Percentiles rank a stretch among this genome's conserved stretches.
These are phyloP conservation scores for Mythimna pallens DNA, from an alignment of 2,888 invertebrate species.

Conservation along the genomic window DNA sequence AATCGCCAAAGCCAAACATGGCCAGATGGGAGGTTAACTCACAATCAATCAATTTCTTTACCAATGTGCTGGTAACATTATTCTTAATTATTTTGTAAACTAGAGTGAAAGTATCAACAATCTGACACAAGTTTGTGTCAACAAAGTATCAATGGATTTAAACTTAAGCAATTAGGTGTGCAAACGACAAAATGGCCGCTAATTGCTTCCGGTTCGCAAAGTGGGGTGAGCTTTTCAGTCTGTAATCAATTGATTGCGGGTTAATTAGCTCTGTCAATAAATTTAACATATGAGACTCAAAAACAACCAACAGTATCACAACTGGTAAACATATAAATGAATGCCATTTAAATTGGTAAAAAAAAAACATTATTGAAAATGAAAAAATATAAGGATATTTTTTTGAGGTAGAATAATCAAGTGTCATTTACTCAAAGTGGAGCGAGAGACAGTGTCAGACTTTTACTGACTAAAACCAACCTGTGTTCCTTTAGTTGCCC, in stretches of 20 bases:
- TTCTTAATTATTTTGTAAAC: background rate
- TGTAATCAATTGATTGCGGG: background rate
- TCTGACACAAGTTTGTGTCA: constrained; percentile 12
- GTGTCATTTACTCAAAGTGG: too few relatives aligned
- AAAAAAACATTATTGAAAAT: too few relatives aligned
- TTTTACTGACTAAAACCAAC: too few relatives aligned
- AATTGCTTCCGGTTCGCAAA: constrained; percentile 7
- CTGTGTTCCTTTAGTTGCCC: too few relatives aligned
- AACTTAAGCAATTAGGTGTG: constrained; percentile 34
- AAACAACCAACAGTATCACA: background rate
- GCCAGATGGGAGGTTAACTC: too few relatives aligned
- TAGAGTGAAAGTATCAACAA: constrained; percentile 3
- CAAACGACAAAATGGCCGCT: constrained; percentile 1
- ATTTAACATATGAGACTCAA: background rate
- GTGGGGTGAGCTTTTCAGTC: background rate
- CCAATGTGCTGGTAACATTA: background rate
- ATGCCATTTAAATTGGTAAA: too few relatives aligned
- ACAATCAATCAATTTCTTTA: too few relatives aligned
- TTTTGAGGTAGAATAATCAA: too few relatives aligned
- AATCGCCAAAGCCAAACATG: too few relatives aligned
- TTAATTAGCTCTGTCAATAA: background rate
- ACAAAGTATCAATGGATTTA: constrained; percentile 21
- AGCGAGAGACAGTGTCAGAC: too few relatives aligned
- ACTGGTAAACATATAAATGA: too few relatives aligned
- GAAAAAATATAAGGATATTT: too few relatives aligned